Percentiles rank a stretch among this genome's conserved stretches.
phyloP scores from a whole-genome alignment of 2,797 vertebrate genomes.

The Tokudaia muenninki region DNA sequence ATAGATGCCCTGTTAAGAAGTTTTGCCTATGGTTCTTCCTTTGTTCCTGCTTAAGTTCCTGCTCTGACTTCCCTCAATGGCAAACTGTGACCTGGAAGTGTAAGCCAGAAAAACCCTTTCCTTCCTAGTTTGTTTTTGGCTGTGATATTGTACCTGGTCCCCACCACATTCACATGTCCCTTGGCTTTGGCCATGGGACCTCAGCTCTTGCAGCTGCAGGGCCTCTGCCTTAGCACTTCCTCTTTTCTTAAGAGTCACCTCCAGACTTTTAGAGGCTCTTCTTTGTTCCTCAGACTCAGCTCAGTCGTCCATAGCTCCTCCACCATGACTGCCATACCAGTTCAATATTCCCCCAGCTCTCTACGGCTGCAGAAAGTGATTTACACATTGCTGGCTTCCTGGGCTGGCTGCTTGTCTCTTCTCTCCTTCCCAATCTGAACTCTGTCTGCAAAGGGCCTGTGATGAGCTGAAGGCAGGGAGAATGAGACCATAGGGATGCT shows the following conservation, averaged over 20 bases:
- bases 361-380: not conserved
- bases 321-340: not conserved
- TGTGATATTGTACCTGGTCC: not conserved
- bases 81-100: not conserved
- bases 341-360: rapidly evolving
- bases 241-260: not conserved
- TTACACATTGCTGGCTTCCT: not conserved
- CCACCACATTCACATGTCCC: not conserved
- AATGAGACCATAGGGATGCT: not conserved
- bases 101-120: not conserved
- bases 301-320: not conserved
- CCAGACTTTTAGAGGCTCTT: not conserved
- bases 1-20: not conserved
- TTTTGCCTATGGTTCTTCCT: not conserved
- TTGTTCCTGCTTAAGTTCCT: not conserved
- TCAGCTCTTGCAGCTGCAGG: not conserved
- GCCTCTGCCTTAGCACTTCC: not conserved
- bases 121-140: not conserved
- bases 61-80: not conserved
- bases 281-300: not conserved
- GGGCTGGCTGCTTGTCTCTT: too few relatives aligned
- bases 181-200: not conserved
- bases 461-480: not conserved
- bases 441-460: not conserved
- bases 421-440: not conserved